Evolutionary conservation across 2,888 invertebrate species (phyloP), one percentile per base, ranked within the genome.

Genomic region (Drosophila quinaria): DNA sequence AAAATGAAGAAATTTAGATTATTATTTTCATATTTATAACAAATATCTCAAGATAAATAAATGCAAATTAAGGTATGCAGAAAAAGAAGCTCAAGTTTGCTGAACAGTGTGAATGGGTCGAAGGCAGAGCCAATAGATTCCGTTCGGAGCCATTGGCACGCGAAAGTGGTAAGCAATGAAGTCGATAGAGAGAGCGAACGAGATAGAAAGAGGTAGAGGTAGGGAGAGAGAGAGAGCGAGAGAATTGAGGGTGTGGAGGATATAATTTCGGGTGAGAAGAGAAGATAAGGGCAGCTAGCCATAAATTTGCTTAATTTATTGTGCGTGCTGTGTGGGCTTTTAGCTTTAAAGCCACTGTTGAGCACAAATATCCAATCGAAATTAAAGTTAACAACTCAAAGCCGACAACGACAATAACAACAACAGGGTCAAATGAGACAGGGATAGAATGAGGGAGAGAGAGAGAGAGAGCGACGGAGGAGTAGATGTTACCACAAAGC

Each of bases 261-360:
- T 35, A 13, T 17, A 54, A 6, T 17, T 33, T 17, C 8, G 25
- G 10, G 9, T 35, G 35, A n/a, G 0, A 4, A 9, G 33, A 1
- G 10, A 6, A 22, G 41, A 2, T 1, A 3, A n/a, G 37, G 2
- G 33, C n/a, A 60, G 70, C 51, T 59, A 41, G 64, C 64, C 72
- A 85, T 87, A 87, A 84, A 84, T 84, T 85, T 80, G 72, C 72
- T 79, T 85, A 87, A 85, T 87, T 87, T 87, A 87, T 87, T 79
- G 79, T 79, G 79, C 79, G 73, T 73, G 73, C 22, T 49, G 44
- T 65, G 52, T 60, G 62, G 64, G 81, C 51, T 66, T 46, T 63
- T 49, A 47, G 62, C 66, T 77, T 83, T 87, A 81, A 84, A 87
- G 78, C 56, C 49, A 55, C 5, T 25, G n/a, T 15, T 47, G 33